A percentile compares a stretch with the other conserved stretches of the same genome.
Conservation (phyloP, 2,797 vertebrate species). For the Sciurus carolinensis region DNA sequence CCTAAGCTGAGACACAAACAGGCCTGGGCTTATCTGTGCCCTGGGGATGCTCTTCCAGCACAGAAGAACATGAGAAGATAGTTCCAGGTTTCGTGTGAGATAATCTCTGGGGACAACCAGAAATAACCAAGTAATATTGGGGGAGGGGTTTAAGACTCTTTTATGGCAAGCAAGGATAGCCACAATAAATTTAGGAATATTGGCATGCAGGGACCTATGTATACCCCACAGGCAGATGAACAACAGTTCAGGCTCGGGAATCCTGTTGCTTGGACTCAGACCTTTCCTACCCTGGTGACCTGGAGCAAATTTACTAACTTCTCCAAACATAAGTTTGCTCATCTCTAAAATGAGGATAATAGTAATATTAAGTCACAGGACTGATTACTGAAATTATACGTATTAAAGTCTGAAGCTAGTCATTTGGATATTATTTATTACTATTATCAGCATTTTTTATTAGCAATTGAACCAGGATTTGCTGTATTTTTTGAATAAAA, state of each 20-base stretch:
- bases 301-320: not conserved
- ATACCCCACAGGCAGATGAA: not conserved
- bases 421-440: not conserved
- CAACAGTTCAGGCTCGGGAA: not conserved
- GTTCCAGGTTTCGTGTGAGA: not conserved
- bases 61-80: not conserved
- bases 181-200: not conserved
- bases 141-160: not conserved
- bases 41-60: not conserved
- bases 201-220: not conserved
- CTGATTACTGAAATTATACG: not conserved
- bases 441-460: not conserved
- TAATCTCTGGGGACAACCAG: not conserved
- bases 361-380: not conserved
- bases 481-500: not conserved
- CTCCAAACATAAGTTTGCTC: not conserved
- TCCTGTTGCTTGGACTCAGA: not conserved
- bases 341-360: not conserved
- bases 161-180: not conserved
- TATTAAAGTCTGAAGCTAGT: not conserved
- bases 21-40: not conserved
- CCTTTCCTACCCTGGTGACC: not conserved
- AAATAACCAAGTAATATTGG: constrained; percentile 1
- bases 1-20: not conserved
- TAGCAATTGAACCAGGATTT: not conserved